These are phyloP conservation scores for Mus pahari DNA, from an alignment of 2,113 vertebrate species.

Conservation along the genomic window DNA sequence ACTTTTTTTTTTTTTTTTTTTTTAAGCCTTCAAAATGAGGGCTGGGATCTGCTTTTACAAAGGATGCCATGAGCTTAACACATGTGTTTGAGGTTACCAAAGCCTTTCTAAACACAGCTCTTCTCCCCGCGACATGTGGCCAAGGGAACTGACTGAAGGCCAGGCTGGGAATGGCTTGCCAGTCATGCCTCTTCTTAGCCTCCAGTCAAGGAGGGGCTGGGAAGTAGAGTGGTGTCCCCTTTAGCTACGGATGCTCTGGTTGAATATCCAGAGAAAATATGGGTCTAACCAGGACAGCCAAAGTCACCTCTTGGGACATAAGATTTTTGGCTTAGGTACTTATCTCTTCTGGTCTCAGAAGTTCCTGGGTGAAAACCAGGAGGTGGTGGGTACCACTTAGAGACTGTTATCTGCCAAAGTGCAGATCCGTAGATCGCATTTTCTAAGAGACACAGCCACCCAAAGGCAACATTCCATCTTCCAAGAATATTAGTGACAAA, in stretches of 20 bases:
- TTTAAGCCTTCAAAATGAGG: background rate
- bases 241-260: conserved; percentile 54
- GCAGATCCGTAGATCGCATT: background rate
- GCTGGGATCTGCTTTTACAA: background rate
- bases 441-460: background rate
- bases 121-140: background rate
- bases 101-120: background rate
- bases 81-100: background rate
- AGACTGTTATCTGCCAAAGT: background rate
- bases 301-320: background rate
- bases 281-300: background rate
- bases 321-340: background rate
- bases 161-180: conserved; percentile 47
- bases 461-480: background rate
- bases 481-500: conserved; percentile 11
- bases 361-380: background rate
- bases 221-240: background rate
- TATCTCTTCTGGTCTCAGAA: background rate
- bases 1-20: background rate
- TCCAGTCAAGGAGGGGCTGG: background rate
- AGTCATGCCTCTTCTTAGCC: conserved; percentile 55
- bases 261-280: conserved; percentile 9
- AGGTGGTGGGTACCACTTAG: background rate
- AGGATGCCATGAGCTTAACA: background rate
- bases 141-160: background rate